A percentile compares a stretch with the other conserved stretches of the same genome.
Conservation (phyloP, 92 coral and sea anemone species). For the Pocillopora grandis region DNA sequence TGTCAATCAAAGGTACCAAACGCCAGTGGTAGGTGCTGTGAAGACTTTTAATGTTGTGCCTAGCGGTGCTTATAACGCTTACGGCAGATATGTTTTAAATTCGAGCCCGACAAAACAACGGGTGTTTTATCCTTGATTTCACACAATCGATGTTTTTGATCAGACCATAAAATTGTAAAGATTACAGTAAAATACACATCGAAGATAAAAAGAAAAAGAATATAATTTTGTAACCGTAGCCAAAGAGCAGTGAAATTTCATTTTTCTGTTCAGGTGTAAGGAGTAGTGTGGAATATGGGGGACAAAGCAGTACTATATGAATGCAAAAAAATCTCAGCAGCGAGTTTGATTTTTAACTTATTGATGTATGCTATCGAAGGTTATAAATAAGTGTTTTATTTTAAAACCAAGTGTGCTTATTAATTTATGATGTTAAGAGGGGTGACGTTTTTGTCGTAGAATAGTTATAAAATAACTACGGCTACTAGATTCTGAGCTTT, state of each 20-base stretch:
- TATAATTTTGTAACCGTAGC: neutral
- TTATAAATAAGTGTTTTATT: neutral
- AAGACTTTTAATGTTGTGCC: slow-evolving; percentile 76
- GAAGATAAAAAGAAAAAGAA: neutral
- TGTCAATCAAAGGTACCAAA: slow-evolving; percentile 60
- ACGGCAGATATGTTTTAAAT: slow-evolving; percentile 73
- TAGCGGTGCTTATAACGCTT: slow-evolving; percentile 63
- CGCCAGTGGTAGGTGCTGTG: slow-evolving; percentile 68
- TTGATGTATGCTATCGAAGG: neutral
- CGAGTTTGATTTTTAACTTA: neutral
- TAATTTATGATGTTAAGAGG: slow-evolving; percentile 1
- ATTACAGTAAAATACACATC: neutral
- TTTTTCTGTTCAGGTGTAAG: neutral
- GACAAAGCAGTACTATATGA: neutral
- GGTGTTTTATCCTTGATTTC: slow-evolving; percentile 61
- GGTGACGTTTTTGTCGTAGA: neutral
- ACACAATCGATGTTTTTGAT: neutral
- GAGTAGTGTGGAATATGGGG: neutral
- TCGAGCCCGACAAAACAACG: slow-evolving; percentile 73
- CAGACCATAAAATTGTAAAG: neutral
- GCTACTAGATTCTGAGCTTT: slow-evolving; percentile 4
- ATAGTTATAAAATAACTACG: neutral
- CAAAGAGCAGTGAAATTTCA: neutral
- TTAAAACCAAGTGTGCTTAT: neutral
- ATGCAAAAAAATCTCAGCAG: neutral